These are phyloP conservation scores for Nyctalus aviator DNA, from an alignment of 2,797 vertebrate genomes.

Conservation along the genomic window DNA sequence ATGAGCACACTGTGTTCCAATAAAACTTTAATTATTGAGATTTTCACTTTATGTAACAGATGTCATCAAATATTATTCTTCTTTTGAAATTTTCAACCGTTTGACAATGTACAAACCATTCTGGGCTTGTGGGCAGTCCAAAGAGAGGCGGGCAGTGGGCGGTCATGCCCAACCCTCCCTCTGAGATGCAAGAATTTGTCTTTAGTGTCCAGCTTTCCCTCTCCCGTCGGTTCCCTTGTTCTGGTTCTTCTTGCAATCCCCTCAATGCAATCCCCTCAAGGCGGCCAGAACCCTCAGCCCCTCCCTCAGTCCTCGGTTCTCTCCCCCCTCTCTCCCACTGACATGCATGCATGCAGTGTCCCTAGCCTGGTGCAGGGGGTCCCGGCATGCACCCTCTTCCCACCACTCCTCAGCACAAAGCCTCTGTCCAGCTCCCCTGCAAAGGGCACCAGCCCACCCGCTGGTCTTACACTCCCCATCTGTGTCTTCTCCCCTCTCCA, in stretches of 20 bases:
- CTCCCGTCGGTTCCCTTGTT: not conserved
- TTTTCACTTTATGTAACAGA: not conserved
- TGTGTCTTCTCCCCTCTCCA: not conserved
- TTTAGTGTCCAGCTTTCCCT: not conserved
- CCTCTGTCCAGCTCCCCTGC: not conserved
- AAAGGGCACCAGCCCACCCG: not conserved
- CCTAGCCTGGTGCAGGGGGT: not conserved
- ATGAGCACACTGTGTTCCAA: not conserved
- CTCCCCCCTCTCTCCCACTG: not conserved
- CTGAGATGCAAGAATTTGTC: not conserved
- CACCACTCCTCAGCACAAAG: not conserved
- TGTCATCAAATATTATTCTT: not conserved
- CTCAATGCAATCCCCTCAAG: not conserved
- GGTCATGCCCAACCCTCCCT: rapidly evolving
- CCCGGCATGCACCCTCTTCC: not conserved
- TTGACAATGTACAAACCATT: not conserved
- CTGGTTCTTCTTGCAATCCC: not conserved
- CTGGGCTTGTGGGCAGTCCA: not conserved
- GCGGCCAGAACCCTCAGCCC: not conserved
- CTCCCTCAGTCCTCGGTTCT: not conserved
- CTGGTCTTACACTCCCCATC: not conserved
- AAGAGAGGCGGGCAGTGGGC: not conserved
- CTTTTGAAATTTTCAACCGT: not conserved
- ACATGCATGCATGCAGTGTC: not conserved
- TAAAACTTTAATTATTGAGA: conserved; percentile 53